Percentiles rank a stretch among this genome's conserved stretches.
phyloP scores from a whole-genome alignment of 2,888 invertebrate species.

The Hylaea fasciaria region DNA sequence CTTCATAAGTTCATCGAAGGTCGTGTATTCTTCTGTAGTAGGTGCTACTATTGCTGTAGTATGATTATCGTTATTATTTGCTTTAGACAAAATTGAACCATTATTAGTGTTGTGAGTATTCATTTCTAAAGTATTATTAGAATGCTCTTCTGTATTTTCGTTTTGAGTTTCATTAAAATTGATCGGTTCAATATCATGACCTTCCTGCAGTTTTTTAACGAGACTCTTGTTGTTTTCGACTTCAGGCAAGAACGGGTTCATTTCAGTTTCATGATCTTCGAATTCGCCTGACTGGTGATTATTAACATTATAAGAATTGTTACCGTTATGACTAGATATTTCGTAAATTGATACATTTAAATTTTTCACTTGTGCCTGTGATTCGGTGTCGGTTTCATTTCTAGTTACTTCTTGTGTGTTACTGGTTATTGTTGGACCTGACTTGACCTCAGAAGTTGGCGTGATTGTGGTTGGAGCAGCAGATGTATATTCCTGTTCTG shows the following conservation, averaged over 20 bases:
- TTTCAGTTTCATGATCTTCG: slow-evolving; percentile 81
- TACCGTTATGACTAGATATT: slow-evolving; percentile 65
- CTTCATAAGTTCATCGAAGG: slow-evolving; percentile 52
- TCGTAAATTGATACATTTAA: slow-evolving; percentile 78
- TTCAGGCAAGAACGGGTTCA: slow-evolving; percentile 89
- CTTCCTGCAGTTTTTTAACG: slow-evolving; percentile 85
- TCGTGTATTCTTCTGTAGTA: slow-evolving; percentile 46
- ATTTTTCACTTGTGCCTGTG: slow-evolving; percentile 62
- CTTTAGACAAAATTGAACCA: slow-evolving; percentile 25
- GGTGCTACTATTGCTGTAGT: slow-evolving; percentile 35
- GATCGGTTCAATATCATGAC: slow-evolving; percentile 75
- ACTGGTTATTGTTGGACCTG: slow-evolving; percentile 4
- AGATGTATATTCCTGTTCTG: slow-evolving; percentile 44
- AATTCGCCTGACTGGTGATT: slow-evolving; percentile 65
- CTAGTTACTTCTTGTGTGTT: slow-evolving; percentile 28
- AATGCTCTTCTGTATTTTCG: slow-evolving; percentile 69
- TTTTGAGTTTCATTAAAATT: slow-evolving; percentile 77
- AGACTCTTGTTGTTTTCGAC: slow-evolving; percentile 86
- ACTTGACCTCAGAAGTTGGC: background rate
- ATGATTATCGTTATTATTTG: slow-evolving; percentile 36
- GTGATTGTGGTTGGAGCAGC: slow-evolving; percentile 11
- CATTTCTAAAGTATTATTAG: slow-evolving; percentile 45
- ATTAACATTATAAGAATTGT: slow-evolving; percentile 52
- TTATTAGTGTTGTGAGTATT: slow-evolving; percentile 24
- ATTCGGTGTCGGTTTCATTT: slow-evolving; percentile 35